phyloP scores from a whole-genome alignment of 1,140 invertebrate genomes.

The Zeugodacus cucurbitae region DNA sequence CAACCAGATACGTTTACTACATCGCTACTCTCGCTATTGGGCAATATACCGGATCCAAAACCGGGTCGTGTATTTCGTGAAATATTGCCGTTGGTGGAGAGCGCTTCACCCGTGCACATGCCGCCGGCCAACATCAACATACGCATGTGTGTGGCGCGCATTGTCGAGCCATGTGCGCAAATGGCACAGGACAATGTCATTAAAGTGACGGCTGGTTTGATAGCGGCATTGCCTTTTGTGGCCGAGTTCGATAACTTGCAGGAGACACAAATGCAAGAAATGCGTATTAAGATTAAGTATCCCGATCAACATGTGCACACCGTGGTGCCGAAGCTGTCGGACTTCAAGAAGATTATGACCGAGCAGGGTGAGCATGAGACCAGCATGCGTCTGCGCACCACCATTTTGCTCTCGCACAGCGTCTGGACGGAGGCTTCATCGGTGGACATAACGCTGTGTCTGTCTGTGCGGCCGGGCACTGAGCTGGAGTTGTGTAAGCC shows the following conservation, averaged over 20 bases:
- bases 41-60: conserved; percentile 83
- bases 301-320: conserved; percentile 91
- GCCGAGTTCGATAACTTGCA: conserved; percentile 85
- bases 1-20: conserved; percentile 83
- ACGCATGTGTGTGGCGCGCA: conserved; percentile 81
- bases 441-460: conserved; percentile 85
- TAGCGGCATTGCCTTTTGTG: conserved; percentile 86
- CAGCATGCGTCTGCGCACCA: conserved; percentile 84
- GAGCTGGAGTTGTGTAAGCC: conserved; percentile 89
- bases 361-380: conserved; percentile 64
- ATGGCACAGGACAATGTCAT: conserved; percentile 80
- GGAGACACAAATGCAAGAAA: conserved; percentile 71
- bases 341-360: conserved; percentile 70
- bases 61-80: conserved; percentile 84
- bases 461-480: conserved; percentile 75
- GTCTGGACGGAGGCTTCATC: conserved; percentile 91
- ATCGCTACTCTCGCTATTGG: conserved; percentile 81
- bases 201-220: conserved; percentile 93
- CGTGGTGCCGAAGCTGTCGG: conserved; percentile 78
- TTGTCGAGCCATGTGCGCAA: conserved; percentile 85
- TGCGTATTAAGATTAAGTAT: conserved; percentile 89
- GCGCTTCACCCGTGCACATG: conserved; percentile 71
- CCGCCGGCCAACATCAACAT: conserved; percentile 77
- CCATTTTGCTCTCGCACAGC: conserved; percentile 88
- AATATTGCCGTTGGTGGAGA: conserved; percentile 81